Evolutionary conservation across 2,113 vertebrate genomes (phyloP), one percentile per base, ranked within the genome.

Genomic region (Pseudolaguvia tuberculata): DNA sequence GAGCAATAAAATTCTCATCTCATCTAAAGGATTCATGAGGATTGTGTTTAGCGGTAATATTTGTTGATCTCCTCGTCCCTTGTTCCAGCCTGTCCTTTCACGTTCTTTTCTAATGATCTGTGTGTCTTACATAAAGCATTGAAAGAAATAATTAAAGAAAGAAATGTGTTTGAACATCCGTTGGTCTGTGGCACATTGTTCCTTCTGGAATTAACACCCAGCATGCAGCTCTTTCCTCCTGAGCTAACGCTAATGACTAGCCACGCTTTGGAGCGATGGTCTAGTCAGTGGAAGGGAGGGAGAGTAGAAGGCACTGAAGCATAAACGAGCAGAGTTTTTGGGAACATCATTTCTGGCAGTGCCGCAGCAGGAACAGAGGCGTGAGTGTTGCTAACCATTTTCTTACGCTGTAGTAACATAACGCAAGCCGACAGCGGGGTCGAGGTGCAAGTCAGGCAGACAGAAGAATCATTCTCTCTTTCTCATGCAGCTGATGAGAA

Each of bases 361-460:
- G 11, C 11, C 59, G 5, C 50, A 23, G 45, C 21, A 9, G 31
- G 72, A 65, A 39, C 66, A 23, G 29, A 35, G 21, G 12, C 25
- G n/a, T 12, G 9, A 27, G 31, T 8, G 15, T 42, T 25, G 21
- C 65, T 70, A 61, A 74, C 48, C 42, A 53, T 59, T 75, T n/a
- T 55, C 50, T 50, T 11, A 57, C 18, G 57, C 67, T 5, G 61
- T 45, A 14, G 35, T 56, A 59, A 35, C 53, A 29, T 29, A 29
- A 71, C 48, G 47, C 25, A 11, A 25, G 63, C 20, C 55, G 75
- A 72, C 77, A 75, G 76, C 45, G 7, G 59, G 73, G 72, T 78
- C 53, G 52, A 57, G 53, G 75, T 53, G 53, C 29, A 39, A 53
- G 70, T 25, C 52, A 25, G 51, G 23, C 50, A 29, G 74, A 51